Percentiles rank a stretch among this genome's conserved stretches.
phyloP scores from a whole-genome alignment of 2,113 vertebrate genomes.

The Ammodytes marinus region DNA sequence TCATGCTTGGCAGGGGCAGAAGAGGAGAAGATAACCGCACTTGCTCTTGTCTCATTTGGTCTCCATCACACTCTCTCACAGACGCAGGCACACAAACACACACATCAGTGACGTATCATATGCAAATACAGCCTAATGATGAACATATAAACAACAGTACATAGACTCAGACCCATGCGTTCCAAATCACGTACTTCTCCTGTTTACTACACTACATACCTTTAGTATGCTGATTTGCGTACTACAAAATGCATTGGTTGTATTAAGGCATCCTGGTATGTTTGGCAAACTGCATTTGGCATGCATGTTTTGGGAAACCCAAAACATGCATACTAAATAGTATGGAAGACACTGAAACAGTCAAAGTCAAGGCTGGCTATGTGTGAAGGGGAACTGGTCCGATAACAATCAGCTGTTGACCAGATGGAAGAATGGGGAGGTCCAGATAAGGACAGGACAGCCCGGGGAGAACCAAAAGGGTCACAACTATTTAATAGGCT shows the following conservation, averaged over 20 bases:
- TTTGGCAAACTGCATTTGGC: too few species aligned
- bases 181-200: not conserved
- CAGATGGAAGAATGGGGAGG: constrained; percentile 35
- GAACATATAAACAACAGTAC: not conserved
- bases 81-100: not conserved
- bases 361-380: constrained; percentile 35
- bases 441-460: constrained; percentile 64
- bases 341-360: not conserved
- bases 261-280: too few species aligned
- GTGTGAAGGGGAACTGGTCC: constrained; percentile 62
- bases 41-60: not conserved
- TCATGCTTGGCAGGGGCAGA: constrained; percentile 24
- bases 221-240: too few species aligned
- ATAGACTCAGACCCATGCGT: not conserved
- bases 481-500: constrained; percentile 46
- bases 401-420: constrained; percentile 66
- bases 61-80: not conserved
- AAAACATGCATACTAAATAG: too few species aligned
- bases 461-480: constrained; percentile 3
- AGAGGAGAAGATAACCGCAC: constrained; percentile 41
- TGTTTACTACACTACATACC: not conserved
- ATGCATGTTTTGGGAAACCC: too few species aligned
- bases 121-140: not conserved
- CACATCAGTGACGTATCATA: not conserved
- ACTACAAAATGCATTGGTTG: too few species aligned